These are phyloP conservation scores for Merodon equestris DNA, from an alignment of 2,888 invertebrate genomes.

Conservation along the genomic window DNA sequence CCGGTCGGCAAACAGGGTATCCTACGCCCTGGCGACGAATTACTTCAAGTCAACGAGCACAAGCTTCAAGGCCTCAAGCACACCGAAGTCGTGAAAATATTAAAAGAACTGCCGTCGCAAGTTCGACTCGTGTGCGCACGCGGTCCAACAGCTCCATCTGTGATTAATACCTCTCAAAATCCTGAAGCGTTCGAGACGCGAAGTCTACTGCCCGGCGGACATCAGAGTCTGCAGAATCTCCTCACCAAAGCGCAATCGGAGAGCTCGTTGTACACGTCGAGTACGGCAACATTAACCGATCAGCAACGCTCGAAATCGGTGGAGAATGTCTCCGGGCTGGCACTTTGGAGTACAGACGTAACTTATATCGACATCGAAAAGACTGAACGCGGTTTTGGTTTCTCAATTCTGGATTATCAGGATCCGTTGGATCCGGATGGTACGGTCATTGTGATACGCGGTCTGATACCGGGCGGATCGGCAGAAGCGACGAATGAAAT, in stretches of 20 bases:
- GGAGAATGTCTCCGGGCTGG: constrained; percentile 95
- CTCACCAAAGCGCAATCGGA: constrained; percentile 97
- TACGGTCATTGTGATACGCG: constrained; percentile 97
- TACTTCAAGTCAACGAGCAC: constrained; percentile 97
- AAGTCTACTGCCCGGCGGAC: constrained; percentile 91
- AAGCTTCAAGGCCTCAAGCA: constrained; percentile 95
- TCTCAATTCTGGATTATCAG: constrained; percentile 98
- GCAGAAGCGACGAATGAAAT: constrained; percentile 96
- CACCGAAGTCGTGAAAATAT: constrained; percentile 96
- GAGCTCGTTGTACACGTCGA: constrained; percentile 93
- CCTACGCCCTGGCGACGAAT: constrained; percentile 96
- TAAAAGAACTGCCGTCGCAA: constrained; percentile 94
- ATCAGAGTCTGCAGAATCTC: constrained; percentile 89
- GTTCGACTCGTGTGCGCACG: constrained; percentile 95
- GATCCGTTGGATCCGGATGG: constrained; percentile 97
- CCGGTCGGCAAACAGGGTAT: constrained; percentile 96
- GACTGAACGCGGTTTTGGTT: constrained; percentile 97
- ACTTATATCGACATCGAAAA: constrained; percentile 95
- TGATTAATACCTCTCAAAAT: constrained; percentile 89
- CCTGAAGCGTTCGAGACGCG: constrained; percentile 89
- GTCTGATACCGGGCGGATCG: constrained; percentile 98
- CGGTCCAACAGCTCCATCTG: constrained; percentile 82
- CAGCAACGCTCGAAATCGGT: constrained; percentile 93
- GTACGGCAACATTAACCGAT: constrained; percentile 88
- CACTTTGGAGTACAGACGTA: constrained; percentile 97